Base-by-base conservation (phyloP, 1,140 invertebrate genomes). In the Solen grandis region DNA sequence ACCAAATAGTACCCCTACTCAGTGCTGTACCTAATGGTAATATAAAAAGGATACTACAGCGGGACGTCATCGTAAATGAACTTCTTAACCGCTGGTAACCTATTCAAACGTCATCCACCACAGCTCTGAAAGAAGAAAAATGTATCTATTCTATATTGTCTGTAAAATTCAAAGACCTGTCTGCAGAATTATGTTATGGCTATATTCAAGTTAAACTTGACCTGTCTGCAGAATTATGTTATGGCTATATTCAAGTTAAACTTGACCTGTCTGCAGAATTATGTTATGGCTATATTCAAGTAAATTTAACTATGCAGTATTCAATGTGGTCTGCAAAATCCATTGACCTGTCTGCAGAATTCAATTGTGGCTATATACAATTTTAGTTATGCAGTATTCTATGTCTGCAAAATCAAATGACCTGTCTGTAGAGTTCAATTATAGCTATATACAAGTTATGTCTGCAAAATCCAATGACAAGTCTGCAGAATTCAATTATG, bases 51-150 rank as follows among this genome's bases (percentile, higher is more conserved):
- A 92, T 95, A 94, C 94, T 95, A 96, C 59, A 93, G 91, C 8
- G 95, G 95, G 22, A 96, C 88, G 88, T 96, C 96, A 84, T 95
- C 93, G 90, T 95, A 95, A 55, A 96, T 94, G 88, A 96, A 96
- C 81, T 93, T 92, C 91, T 95, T 96, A 13, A 96, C 95, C 91
- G 96, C 94, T 25, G 94, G 94, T 27, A 96, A 92, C 69, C 94
- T 93, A 84, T 96, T 96, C 76, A 96, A 89, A 29, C 94, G 94
- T 92, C 96, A 96, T 83, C 96, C 95, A 86, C 94, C 93, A 89
- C 96, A 96, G 86, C 95, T 96, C 95, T 96, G 92, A 55, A 82
- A 85, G 36, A 54, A 41, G 55, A 50, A 76, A 80, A 33, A 14
- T 62, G 59, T 59, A 76, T 2, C 22, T 27, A n/a, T n/a, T n/a